Evolutionary conservation across 2,113 vertebrate genomes (phyloP), one percentile per base, ranked within the genome.

Genomic region (Leuciscus idus): DNA sequence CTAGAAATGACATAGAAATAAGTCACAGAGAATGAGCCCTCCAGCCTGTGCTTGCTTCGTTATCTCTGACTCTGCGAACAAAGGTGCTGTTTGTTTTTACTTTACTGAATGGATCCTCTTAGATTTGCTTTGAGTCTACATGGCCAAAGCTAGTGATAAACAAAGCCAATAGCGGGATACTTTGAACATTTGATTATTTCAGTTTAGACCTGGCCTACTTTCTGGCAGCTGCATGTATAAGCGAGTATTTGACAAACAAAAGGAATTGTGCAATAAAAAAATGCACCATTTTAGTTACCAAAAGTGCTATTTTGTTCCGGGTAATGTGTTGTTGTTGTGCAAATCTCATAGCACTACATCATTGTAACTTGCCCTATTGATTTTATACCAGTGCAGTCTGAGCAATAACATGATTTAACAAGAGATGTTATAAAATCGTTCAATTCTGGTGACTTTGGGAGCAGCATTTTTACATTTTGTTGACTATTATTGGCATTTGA

Each of bases 61-160:
- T 87, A 48, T 80, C 48, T 85, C 36, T 48, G 23, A 11, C 62
- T 28, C 55, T n/a, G 9, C 23, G 64, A 73, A 85, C 83, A 85
- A 84, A 80, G 80, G 84, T 87, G 73, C 68, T 79, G 73, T 83
- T 87, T 83, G 73, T 87, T 87, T 84, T 73, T 64, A 21, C 55
- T 77, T 52, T 13, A 28, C 68, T 86, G 6, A 81, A 81, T 83
- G 72, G n/a, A 28, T 48, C 55, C 70, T 28, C 19, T 81, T 75
- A 36, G 75, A 64, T 68, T 68, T 77, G 23, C 62, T 46, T 75
- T 73, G 52, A 50, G 70, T 83, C 68, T 70, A 70, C 19, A 55
- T 50, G 77, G 46, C 55, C 48, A 4, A 39, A 23, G n/a, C 39
- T 39, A 50, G 4, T 62, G 36, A 88, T 77, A 72, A 84, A 62